These are phyloP conservation scores for Sinelater perroti DNA, from an alignment of 2,888 invertebrate genomes.

Conservation along the genomic window DNA sequence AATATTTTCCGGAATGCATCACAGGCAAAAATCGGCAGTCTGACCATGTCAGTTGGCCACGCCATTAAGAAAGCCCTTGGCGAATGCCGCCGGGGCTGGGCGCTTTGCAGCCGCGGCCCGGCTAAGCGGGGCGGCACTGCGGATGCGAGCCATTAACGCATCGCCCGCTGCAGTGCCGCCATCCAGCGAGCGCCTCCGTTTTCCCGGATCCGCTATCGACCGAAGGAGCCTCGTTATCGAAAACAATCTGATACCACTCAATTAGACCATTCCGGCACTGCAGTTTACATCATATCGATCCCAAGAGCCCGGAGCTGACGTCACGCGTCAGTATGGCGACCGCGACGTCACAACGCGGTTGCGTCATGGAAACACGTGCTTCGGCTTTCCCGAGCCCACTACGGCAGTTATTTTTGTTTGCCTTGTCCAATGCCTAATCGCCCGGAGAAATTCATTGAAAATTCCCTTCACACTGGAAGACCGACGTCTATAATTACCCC, in stretches of 20 bases:
- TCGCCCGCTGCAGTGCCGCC: constrained; percentile 21
- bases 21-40: neutral
- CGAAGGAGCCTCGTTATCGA: constrained; percentile 26
- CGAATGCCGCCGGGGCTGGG: too few relatives aligned
- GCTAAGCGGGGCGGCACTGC: constrained; percentile 14
- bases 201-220: constrained; percentile 22
- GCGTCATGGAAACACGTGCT: constrained; percentile 49
- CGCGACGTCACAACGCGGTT: constrained; percentile 59
- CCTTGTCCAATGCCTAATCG: constrained; percentile 5
- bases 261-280: constrained; percentile 49
- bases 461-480: neutral
- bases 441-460: constrained; percentile 9
- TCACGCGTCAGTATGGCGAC: constrained; percentile 63
- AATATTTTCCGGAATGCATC: neutral
- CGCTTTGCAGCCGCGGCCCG: too few relatives aligned
- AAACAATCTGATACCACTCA: constrained; percentile 40
- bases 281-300: constrained; percentile 53
- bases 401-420: constrained; percentile 6
- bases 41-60: too few relatives aligned
- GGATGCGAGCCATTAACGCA: constrained; percentile 22
- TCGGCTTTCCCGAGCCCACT: constrained; percentile 13
- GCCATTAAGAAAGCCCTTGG: neutral
- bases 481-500: neutral
- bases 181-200: constrained; percentile 1
- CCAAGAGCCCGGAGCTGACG: constrained; percentile 54